Base-by-base conservation (phyloP, 1,140 invertebrate species). In the Conus ventricosus region DNA sequence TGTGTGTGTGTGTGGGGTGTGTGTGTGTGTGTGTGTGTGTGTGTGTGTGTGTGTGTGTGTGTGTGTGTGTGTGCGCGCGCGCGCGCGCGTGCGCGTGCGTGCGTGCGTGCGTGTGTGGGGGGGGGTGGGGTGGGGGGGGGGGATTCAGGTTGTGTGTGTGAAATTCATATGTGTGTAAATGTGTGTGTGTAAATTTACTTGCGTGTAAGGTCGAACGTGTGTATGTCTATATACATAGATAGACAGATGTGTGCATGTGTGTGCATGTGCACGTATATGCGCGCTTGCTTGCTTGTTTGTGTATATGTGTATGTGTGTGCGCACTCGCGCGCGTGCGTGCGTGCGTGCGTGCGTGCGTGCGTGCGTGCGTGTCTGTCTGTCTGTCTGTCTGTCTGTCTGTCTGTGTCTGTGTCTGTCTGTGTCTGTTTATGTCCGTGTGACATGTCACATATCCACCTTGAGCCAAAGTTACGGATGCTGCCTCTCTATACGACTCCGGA, bases 301-400 rank as follows among this genome's bases (percentile, higher is more conserved):
- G 80, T 82, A 27, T 53, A 27, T 82, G 80, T 53, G 80, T 82
- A 27, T 82, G 80, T 82, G 80, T 82, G 80, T 82, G 80, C 39
- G 80, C 23, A 6, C 23, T 11, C 23, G 71, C 23, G 71, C 7
- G 71, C 7, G 71, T 75, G 6, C 7, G 71, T 75, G 71, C 2
- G 71, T 75, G 71, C 23, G 71, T n/a, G 71, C 7, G 71, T 75
- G 71, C 7, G 71, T 75, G n/a, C 7, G 71, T 75, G 71, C 7
- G 13, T 75, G 71, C 2, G 71, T n/a, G 71, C 5, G n/a, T 23
- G 20, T 23, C 0, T 75, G 71, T 75, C 4, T 75, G 71, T 75
- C 0, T 75, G 71, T 75, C 4, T 75, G 71, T 75, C 1, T 75
- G 71, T 60, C 1, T 15, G 57, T 15, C 1, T 60, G 57, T 60